Evolutionary conservation across 1,140 invertebrate species (phyloP).

Genomic region (Melanaphis sacchari): DNA sequence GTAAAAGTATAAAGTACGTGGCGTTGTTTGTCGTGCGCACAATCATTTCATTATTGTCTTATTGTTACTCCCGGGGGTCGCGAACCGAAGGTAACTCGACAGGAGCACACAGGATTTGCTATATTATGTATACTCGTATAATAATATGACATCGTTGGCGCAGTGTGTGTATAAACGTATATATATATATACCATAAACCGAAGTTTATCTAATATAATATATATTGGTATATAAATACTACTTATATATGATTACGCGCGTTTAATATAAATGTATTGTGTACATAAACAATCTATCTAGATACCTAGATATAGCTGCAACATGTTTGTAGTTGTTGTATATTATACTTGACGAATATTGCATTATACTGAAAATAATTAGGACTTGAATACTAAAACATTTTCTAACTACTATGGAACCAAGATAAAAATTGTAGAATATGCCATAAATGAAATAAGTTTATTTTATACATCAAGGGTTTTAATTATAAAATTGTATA

Average conservation of each 20-base stretch:
- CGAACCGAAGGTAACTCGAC: constrained; percentile 17
- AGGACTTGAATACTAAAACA: neutral
- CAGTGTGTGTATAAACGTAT: neutral
- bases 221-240: neutral
- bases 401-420: neutral
- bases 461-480: neutral
- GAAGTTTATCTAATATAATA: neutral
- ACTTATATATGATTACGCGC: neutral
- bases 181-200: neutral
- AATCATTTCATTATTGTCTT: constrained; percentile 46
- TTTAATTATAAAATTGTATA: no score
- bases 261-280: neutral
- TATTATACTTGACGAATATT: neutral
- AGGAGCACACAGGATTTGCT: neutral
- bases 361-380: neutral
- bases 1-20: neutral
- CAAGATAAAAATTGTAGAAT: neutral
- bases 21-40: constrained; percentile 41
- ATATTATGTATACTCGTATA: neutral
- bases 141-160: neutral
- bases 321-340: neutral
- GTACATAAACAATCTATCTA: neutral
- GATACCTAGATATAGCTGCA: neutral
- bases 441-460: neutral
- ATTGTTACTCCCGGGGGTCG: constrained; percentile 39